Evolutionary conservation across 2,797 vertebrate species (phyloP).

Genomic region (Microctenopoma lineatum): DNA sequence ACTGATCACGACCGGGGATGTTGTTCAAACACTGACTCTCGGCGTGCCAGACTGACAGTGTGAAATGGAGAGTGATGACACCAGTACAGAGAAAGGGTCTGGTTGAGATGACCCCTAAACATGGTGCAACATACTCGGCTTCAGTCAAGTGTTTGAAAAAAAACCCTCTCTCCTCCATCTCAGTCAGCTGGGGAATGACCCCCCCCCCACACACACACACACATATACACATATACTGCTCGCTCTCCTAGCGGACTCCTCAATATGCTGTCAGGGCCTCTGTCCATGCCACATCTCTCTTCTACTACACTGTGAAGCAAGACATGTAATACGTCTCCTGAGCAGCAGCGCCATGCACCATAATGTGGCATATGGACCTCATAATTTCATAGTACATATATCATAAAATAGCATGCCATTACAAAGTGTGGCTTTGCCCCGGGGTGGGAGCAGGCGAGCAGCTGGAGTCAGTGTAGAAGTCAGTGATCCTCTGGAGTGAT

Average conservation of each 20-base stretch:
- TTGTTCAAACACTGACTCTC: slow-evolving; percentile 66
- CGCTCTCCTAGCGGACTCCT: slow-evolving; percentile 39
- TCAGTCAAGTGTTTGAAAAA: slow-evolving; percentile 75
- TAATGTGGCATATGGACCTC: slow-evolving; percentile 53
- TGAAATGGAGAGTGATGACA: slow-evolving; percentile 80
- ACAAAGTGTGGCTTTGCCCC: slow-evolving; percentile 32
- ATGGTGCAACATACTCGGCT: slow-evolving; percentile 56
- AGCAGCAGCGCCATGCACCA: slow-evolving; percentile 44
- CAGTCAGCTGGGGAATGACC: slow-evolving; percentile 40
- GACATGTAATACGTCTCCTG: slow-evolving; percentile 47
- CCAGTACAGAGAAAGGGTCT: slow-evolving; percentile 66
- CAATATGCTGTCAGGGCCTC: slow-evolving; percentile 42
- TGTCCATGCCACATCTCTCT: slow-evolving; percentile 56
- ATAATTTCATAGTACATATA: slow-evolving; percentile 62
- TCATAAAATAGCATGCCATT: slow-evolving; percentile 56
- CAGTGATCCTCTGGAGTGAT: slow-evolving; percentile 41
- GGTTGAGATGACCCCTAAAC: slow-evolving; percentile 76
- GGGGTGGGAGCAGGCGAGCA: slow-evolving; percentile 25
- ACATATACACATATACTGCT: slow-evolving; percentile 5
- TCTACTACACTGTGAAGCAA: slow-evolving; percentile 23
- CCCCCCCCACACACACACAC: not conserved
- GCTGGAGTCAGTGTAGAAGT: slow-evolving; percentile 38
- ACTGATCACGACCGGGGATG: slow-evolving; percentile 37
- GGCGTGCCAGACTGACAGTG: slow-evolving; percentile 56
- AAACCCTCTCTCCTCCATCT: slow-evolving; percentile 68